Evolutionary conservation across 2,888 invertebrate species (phyloP), one percentile per base, ranked within the genome.

Genomic region (Dromius quadrimaculatus): DNA sequence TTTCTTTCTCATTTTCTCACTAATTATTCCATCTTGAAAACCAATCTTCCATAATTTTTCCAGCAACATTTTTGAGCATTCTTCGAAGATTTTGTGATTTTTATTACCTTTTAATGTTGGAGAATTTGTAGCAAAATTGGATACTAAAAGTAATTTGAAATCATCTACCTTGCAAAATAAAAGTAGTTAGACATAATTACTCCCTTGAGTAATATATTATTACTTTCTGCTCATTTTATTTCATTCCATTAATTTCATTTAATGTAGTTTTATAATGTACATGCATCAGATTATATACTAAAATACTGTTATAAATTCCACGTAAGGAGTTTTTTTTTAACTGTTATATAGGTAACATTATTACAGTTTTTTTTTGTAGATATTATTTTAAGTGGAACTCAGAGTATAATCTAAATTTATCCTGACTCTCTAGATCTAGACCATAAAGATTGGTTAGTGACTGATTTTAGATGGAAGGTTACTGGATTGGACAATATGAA

Each of bases 141-240:
- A 13, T 11, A 23, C 2, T 20, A 15, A 9, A 28, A 23, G 28
- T 15, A 47, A 47, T 47, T 47, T 11, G 22, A 11, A n/a, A n/a
- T 19, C 32, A 54, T 54, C 28, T 28, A 54, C 28, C 50, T 28
- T 54, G 6, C 15, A n/a, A 54, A 54, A 28, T 54, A 54, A 47
- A 47, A 47, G 11, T 11, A 2, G 20, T 47, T 47, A n/a, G n/a
- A 22, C 13, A 28, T 54, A 54, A 54, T 54, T 54, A 54, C 50
- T 54, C 32, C 13, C 50, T 15, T 13, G 28, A 13, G 50, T 13
- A 54, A 11, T 20, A n/a, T n/a, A 13, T 3, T 23, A 22, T 47
- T 47, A 47, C 15, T 54, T 50, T 50, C 6, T 50, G 15, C 11
- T 50, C 28, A 50, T 50, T 50, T 38, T n/a, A 34, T 8, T 34